A percentile compares a stretch with the other conserved stretches of the same genome.
Evolutionary conservation across 1,140 invertebrate genomes (phyloP).

Genomic region (Goniozus legneri): DNA sequence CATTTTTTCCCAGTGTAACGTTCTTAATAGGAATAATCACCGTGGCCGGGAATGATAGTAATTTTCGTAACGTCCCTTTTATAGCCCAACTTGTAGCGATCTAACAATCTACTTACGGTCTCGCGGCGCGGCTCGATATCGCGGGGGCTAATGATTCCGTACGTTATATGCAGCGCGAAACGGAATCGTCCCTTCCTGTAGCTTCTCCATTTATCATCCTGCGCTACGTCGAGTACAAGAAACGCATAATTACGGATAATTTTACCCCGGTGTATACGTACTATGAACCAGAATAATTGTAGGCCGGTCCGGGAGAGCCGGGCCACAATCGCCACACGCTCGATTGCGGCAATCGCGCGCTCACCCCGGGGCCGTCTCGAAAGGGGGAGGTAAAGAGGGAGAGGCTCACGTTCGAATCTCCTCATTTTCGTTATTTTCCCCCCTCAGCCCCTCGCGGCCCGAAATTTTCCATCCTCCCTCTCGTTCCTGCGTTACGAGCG

Average conservation of each 20-base stretch:
- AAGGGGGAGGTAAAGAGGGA: no score
- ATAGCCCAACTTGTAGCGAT: neutral
- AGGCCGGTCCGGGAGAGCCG: slow-evolving; percentile 7
- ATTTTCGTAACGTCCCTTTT: neutral
- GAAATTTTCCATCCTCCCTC: slow-evolving; percentile 18
- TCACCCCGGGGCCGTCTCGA: neutral
- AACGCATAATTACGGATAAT: slow-evolving; percentile 28
- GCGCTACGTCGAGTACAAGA: slow-evolving; percentile 15
- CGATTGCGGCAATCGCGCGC: slow-evolving; percentile 8
- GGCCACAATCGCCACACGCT: slow-evolving; percentile 13
- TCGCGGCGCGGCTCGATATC: no score
- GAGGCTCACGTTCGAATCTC: no score
- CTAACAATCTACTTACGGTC: no score
- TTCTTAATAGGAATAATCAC: no score
- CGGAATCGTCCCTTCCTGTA: slow-evolving; percentile 19
- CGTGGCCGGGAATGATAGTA: neutral
- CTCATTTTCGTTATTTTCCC: no score
- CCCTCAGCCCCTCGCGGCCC: no score
- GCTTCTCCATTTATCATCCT: slow-evolving; percentile 21
- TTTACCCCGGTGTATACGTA: slow-evolving; percentile 16
- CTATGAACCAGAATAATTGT: slow-evolving; percentile 21
- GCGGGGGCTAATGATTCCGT: no score
- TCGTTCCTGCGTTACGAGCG: no score
- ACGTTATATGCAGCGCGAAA: slow-evolving; percentile 9
- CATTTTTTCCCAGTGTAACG: no score